These are phyloP conservation scores for Camponotus fellah DNA, from an alignment of 2,888 invertebrate species.

Conservation along the genomic window DNA sequence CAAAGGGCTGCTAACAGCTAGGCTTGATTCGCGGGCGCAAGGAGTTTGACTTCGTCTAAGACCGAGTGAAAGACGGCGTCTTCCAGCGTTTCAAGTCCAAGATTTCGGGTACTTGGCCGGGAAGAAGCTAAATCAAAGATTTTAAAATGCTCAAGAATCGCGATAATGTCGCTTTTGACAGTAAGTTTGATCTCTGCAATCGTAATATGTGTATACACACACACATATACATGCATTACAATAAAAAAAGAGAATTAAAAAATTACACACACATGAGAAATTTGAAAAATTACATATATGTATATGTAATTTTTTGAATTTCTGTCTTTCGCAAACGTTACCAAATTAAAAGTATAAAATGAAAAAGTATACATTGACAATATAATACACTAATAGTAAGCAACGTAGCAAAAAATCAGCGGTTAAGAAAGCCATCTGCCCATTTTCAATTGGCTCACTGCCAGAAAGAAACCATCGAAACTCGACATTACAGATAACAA, in stretches of 20 bases:
- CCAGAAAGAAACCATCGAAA: background rate
- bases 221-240: background rate
- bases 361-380: background rate
- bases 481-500: conserved; percentile 22
- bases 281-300: background rate
- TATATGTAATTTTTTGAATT: background rate
- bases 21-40: conserved; percentile 55
- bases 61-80: conserved; percentile 75
- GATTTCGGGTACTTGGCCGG: conserved; percentile 57
- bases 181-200: background rate
- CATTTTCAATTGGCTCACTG: background rate
- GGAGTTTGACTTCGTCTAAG: conserved; percentile 78
- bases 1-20: conserved; percentile 67
- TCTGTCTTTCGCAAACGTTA: background rate
- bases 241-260: background rate
- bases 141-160: background rate
- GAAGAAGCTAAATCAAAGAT: conserved; percentile 8
- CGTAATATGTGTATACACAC: background rate
- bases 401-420: background rate
- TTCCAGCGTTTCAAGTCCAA: conserved; percentile 64
- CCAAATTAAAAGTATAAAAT: background rate
- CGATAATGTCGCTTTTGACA: background rate
- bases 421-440: background rate
- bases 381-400: background rate
- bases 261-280: background rate